Evolutionary conservation across 2,113 vertebrate species (phyloP).

Genomic region (Thinocorus orbignyianus): DNA sequence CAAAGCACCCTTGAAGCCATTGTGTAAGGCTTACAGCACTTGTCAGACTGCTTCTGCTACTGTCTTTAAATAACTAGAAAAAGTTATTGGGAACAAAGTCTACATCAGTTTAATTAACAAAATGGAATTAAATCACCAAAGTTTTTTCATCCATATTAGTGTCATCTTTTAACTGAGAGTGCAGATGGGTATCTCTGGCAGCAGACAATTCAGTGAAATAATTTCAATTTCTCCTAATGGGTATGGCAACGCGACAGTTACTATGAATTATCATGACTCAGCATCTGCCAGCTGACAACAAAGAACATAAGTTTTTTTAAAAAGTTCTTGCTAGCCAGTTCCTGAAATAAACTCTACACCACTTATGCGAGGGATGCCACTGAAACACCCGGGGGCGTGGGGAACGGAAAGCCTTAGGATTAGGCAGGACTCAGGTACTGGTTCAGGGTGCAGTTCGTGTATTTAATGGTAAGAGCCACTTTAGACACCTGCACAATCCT

Average conservation of each 20-base stretch:
- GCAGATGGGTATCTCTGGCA: neutral
- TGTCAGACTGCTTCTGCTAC: neutral
- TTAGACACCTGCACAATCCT: neutral
- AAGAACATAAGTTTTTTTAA: fast-evolving
- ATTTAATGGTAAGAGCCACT: neutral
- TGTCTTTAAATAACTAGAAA: neutral
- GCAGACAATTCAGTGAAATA: neutral
- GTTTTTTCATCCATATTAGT: neutral
- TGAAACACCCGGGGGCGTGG: neutral
- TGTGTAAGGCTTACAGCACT: neutral
- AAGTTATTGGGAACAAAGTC: neutral
- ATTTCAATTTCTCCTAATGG: neutral
- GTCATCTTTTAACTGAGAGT: neutral
- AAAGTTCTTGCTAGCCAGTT: neutral
- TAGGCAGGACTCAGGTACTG: neutral
- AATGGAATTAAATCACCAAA: neutral
- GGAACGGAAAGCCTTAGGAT: neutral
- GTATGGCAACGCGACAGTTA: neutral
- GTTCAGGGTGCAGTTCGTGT: neutral
- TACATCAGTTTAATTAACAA: neutral
- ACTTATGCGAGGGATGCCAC: neutral
- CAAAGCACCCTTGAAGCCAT: neutral
- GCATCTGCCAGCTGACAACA: neutral
- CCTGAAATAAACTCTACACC: neutral
- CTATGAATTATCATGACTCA: neutral